Base-by-base conservation (phyloP, 2,797 vertebrate species). In the Neoniphon sammara region DNA sequence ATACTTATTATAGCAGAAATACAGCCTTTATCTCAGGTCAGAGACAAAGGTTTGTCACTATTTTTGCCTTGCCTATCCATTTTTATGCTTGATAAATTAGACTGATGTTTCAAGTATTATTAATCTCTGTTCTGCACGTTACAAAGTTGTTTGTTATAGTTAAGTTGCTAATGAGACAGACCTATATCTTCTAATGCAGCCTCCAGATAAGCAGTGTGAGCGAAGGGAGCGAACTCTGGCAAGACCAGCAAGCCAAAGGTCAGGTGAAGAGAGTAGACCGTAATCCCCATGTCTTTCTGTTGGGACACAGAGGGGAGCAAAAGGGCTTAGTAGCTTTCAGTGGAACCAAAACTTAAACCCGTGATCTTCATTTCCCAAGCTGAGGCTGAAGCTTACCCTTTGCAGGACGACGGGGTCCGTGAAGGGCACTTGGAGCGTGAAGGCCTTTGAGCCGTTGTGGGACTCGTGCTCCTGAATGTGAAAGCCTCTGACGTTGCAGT, bases 351-450 rank as follows among this genome's bases (percentile, higher is more conserved):
- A 7, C 2, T 1, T 20, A 27, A 7, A 53, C 1, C 0, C 7
- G 9, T 21, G 17, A 31, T 15, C 46, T n/a, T 1, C 0, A 67
- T 53, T 27, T 39, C 57, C 11, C n/a, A 42, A 6, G n/a, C 6
- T 20, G 9, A 52, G 10, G 1, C 18, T 1, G 25, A 70, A 30
- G 21, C 60, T 61, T 60, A 93, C 93, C 68, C 1, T 78, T 73
- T 87, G 71, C 5, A 17, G 11, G 2, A 94, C 88, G 0, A 62
- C 80, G 3, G 20, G 66, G 75, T 94, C 89, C 1, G 7, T 75
- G 81, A 94, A 94, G 52, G 93, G 90, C 64, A 94, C 88, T 54
- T 90, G 17, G 2, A 94, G 52, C 0, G 39, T 76, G 49, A 89
- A 90, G 77, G 75, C 68, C 66, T 91, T 93, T 0, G 75, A 76